A percentile compares a stretch with the other conserved stretches of the same genome.
phyloP scores from a whole-genome alignment of 2,113 vertebrate genomes.

The Synodontis membranacea region DNA sequence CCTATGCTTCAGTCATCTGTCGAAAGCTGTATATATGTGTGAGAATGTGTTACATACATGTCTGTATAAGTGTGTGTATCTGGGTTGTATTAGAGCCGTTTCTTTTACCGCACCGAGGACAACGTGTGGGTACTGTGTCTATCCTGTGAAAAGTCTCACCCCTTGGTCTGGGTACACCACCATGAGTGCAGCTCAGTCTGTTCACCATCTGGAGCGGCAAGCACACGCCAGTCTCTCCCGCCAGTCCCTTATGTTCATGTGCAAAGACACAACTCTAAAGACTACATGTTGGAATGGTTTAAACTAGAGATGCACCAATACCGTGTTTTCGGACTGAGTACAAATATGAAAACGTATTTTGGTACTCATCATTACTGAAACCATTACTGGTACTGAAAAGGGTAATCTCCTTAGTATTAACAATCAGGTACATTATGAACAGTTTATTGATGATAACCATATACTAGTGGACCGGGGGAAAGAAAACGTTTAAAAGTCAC shows the following conservation, averaged over 20 bases:
- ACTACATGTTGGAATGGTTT: background rate
- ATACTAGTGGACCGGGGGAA: too few relatives aligned
- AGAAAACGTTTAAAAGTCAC: too few relatives aligned
- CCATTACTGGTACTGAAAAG: background rate
- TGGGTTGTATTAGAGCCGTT: slow-evolving; percentile 8
- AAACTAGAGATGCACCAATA: background rate
- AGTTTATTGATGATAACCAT: too few relatives aligned
- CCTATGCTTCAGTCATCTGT: background rate
- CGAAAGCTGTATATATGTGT: background rate
- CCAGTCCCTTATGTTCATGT: slow-evolving; percentile 44
- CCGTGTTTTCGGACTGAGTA: background rate
- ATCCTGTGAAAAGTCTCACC: slow-evolving; percentile 74
- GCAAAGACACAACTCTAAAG: slow-evolving; percentile 18
- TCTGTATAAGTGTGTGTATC: background rate
- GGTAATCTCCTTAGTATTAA: background rate
- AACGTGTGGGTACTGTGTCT: slow-evolving; percentile 65
- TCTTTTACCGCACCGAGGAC: slow-evolving; percentile 41
- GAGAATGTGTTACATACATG: background rate
- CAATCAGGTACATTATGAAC: background rate
- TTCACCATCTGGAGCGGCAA: slow-evolving; percentile 69
- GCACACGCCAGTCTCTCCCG: slow-evolving; percentile 36
- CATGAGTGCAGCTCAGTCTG: slow-evolving; percentile 71
- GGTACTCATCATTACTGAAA: background rate
- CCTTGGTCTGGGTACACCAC: slow-evolving; percentile 63
- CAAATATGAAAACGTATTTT: background rate